These are phyloP conservation scores for Gymnocephalus cernua DNA, from an alignment of 2,113 vertebrate species.

Conservation along the genomic window DNA sequence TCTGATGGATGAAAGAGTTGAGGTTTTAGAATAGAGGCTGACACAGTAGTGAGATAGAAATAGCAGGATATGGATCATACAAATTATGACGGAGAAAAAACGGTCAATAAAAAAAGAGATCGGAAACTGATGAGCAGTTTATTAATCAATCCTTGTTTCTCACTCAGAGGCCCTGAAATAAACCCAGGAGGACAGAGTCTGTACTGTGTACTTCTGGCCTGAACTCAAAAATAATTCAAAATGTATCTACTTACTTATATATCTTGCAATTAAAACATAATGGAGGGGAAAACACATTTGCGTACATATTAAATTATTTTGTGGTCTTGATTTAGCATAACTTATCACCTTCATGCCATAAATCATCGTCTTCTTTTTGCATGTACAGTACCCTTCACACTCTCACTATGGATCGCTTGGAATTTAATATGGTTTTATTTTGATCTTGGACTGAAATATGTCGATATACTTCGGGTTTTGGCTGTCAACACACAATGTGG, in stretches of 20 bases:
- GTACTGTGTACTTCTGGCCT: background rate
- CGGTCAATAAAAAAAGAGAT: background rate
- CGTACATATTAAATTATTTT: background rate
- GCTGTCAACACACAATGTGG: background rate
- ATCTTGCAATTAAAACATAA: background rate
- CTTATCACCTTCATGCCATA: background rate
- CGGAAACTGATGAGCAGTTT: background rate
- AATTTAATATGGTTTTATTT: background rate
- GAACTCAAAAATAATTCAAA: background rate
- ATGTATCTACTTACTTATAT: background rate
- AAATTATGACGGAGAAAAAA: background rate
- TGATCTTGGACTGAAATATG: background rate
- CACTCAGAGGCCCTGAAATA: constrained; percentile 13
- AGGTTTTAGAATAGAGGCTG: constrained; percentile 19
- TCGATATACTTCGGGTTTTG: background rate
- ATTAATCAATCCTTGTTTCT: constrained; percentile 11
- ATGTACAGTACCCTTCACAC: background rate
- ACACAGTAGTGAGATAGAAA: constrained; percentile 18
- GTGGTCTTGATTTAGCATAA: background rate
- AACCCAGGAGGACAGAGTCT: constrained; percentile 3
- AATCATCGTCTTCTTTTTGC: background rate
- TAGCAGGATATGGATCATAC: constrained; percentile 17
- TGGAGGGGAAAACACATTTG: no score
- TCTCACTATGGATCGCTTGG: background rate
- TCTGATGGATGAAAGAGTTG: constrained; percentile 34